Evolutionary conservation across 2,888 invertebrate genomes (phyloP), one percentile per base, ranked within the genome.

Genomic region (Polymixis lichenea): DNA sequence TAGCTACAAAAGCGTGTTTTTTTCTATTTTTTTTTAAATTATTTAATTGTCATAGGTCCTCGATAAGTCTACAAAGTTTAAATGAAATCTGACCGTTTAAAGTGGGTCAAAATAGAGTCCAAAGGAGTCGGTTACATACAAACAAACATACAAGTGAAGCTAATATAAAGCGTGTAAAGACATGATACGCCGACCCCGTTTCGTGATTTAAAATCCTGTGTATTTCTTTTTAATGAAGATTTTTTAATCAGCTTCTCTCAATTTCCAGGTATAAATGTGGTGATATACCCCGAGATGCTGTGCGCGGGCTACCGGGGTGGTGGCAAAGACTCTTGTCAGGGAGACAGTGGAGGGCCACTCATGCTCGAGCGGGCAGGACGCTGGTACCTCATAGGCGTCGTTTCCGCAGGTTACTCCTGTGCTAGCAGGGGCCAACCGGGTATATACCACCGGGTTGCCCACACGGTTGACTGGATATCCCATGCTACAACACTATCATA

Each of bases 231-330:
- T 56, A 15, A 56, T 25, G 2, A 15, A 56, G 2, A 15, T 56
- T 55, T 7, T 28, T 5, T 32, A 61, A 13, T 38, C 1, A 32
- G 8, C 22, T 3, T 32, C 0, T 55, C 61, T 76, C 25, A 68
- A 38, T 58, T 90, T 93, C 32, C 93, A 97, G 98, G 98, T 72
- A 98, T 98, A 89, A 98, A 98, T 92, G 98, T 98, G 60, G 98
- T 99, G 25, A 99, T 99, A 90, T 99, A 99, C 94, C 99, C 99
- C 62, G 99, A 99, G 94, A 99, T 99, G 99, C 97, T 99, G 94
- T 99, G 99, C 92, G 99, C 99, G 0, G 99, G 99, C 5, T 99
- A 99, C 93, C 97, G 98, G 71, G 98, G 98, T 46, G 99, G 99
- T 0, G 98, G 99, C 51, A 98, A 98, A 89, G 98, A 98, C 94